phyloP scores from a whole-genome alignment of 1,140 invertebrate genomes.

The Cardiocondyla obscurior region DNA sequence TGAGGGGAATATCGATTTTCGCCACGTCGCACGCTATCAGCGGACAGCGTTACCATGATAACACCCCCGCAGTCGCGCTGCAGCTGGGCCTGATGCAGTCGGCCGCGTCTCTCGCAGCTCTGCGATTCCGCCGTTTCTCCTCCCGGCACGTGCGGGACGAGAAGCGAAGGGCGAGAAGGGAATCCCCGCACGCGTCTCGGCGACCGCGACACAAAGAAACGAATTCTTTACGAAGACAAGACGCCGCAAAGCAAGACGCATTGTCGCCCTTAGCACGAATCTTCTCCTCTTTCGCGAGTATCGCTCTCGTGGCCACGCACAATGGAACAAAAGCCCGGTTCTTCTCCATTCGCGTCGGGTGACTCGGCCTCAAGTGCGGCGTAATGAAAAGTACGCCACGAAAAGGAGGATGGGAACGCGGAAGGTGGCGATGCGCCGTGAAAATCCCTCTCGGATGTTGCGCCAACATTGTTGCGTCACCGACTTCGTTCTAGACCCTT shows the following conservation, averaged over 20 bases:
- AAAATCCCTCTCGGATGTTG: background rate
- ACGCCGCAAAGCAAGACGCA: slow-evolving; percentile 40
- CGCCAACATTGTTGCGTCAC: slow-evolving; percentile 5
- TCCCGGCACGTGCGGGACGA: slow-evolving; percentile 52
- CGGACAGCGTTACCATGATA: slow-evolving; percentile 81
- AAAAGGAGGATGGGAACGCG: background rate
- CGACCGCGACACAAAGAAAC: slow-evolving; percentile 49
- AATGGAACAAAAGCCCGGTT: slow-evolving; percentile 49
- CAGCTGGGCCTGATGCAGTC: slow-evolving; percentile 29
- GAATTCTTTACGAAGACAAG: slow-evolving; percentile 48
- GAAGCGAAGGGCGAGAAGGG: background rate
- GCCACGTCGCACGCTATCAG: slow-evolving; percentile 74
- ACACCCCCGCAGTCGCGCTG: slow-evolving; percentile 66
- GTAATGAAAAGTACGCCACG: background rate
- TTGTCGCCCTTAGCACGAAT: slow-evolving; percentile 12
- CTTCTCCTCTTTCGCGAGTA: background rate
- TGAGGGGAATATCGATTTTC: slow-evolving; percentile 81
- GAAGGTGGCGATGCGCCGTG: background rate
- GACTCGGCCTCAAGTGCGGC: slow-evolving; percentile 21
- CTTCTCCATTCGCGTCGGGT: background rate
- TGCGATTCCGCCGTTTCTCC: slow-evolving; percentile 7
- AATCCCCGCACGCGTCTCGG: background rate
- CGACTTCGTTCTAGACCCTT: background rate
- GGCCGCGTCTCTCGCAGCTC: slow-evolving; percentile 27
- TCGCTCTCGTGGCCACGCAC: background rate